phyloP scores from a whole-genome alignment of 2,113 vertebrate species.

The Colossoma macropomum region DNA sequence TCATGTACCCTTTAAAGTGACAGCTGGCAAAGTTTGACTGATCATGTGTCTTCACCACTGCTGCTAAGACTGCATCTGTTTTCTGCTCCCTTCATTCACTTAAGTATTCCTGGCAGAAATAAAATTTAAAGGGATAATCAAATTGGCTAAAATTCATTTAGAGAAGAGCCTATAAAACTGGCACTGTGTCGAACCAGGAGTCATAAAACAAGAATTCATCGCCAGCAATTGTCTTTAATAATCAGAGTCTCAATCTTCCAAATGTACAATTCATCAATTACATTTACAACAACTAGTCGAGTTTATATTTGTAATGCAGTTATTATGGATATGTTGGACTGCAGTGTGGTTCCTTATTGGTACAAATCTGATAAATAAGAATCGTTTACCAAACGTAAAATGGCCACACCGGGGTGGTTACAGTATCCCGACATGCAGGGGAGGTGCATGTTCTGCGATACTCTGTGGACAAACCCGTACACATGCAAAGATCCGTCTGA shows the following conservation, averaged over 20 bases:
- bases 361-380: conserved; percentile 78
- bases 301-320: conserved; percentile 75
- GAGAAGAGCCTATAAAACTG: not conserved
- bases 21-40: not conserved
- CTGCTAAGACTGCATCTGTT: not conserved
- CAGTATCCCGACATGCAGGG: conserved; percentile 58
- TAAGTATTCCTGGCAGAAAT: not conserved
- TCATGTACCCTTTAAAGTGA: too few species aligned
- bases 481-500: conserved; percentile 48
- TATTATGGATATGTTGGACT: conserved; percentile 74
- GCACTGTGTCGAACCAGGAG: not conserved
- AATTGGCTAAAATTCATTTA: not conserved
- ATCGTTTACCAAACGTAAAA: conserved; percentile 64
- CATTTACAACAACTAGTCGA: conserved; percentile 81
- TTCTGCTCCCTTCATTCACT: not conserved
- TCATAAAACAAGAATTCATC: conserved; percentile 10
- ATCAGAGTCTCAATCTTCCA: conserved; percentile 75
- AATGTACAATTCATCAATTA: conserved; percentile 80
- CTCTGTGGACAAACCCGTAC: conserved; percentile 28
- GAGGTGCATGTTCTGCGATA: conserved; percentile 50
- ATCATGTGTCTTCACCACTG: not conserved
- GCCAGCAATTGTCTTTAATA: conserved; percentile 77
- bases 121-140: not conserved
- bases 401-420: conserved; percentile 45
- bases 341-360: conserved; percentile 68